These are phyloP conservation scores for Paratrypauchen microcephalus DNA, from an alignment of 2,797 vertebrate genomes.

Conservation along the genomic window DNA sequence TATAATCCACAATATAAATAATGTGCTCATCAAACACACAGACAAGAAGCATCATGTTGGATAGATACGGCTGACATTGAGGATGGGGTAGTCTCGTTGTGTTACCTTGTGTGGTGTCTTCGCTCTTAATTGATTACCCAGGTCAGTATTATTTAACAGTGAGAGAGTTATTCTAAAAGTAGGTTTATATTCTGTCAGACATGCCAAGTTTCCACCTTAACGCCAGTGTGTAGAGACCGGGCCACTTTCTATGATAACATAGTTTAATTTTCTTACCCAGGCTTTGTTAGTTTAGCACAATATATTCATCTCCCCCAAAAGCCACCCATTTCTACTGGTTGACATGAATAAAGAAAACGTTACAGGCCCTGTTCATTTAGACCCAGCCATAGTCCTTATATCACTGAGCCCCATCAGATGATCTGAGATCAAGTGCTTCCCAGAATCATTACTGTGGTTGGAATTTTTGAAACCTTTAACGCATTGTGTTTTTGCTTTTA, in stretches of 20 bases:
- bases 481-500: conserved; percentile 22
- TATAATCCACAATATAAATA: conserved; percentile 15
- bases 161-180: conserved; percentile 30
- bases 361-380: conserved; percentile 44
- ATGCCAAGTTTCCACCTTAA: conserved; percentile 46
- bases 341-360: conserved; percentile 23
- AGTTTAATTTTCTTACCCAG: conserved; percentile 35
- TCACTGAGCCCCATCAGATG: conserved; percentile 38
- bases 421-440: conserved; percentile 43
- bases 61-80: background rate
- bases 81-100: conserved; percentile 1
- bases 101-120: conserved; percentile 7
- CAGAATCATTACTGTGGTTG: conserved; percentile 24
- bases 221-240: conserved; percentile 21
- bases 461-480: conserved; percentile 37
- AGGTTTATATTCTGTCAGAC: conserved; percentile 36
- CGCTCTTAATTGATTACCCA: conserved; percentile 27
- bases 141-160: conserved; percentile 30
- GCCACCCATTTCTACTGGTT: conserved; percentile 22
- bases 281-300: conserved; percentile 21
- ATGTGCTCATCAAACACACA: conserved; percentile 19
- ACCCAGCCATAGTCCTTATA: conserved; percentile 25
- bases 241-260: conserved; percentile 38
- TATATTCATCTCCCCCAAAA: conserved; percentile 11
- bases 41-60: background rate